Percentiles rank a stretch among this genome's conserved stretches.
These are phyloP conservation scores for Drosophila barbarae DNA, from an alignment of 2,888 invertebrate genomes.

Conservation along the genomic window DNA sequence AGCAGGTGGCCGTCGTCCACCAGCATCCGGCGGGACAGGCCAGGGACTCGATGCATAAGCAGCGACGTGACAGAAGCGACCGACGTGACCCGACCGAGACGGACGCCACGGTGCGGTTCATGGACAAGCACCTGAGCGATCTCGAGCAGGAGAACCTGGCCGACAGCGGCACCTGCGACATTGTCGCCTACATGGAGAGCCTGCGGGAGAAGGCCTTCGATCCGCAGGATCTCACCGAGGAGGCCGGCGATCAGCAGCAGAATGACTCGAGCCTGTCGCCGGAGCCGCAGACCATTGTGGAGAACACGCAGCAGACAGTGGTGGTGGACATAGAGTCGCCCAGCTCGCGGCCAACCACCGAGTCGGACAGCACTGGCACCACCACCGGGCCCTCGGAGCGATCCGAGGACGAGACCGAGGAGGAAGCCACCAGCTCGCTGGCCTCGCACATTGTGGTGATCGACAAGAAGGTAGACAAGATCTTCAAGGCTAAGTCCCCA, in stretches of 20 bases:
- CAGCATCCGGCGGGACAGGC: slow-evolving; percentile 52
- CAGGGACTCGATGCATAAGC: slow-evolving; percentile 43
- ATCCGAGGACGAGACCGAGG: slow-evolving; percentile 78
- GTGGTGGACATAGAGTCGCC: slow-evolving; percentile 77
- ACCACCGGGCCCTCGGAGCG: slow-evolving; percentile 78
- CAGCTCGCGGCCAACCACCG: slow-evolving; percentile 69
- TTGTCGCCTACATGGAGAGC: slow-evolving; percentile 80
- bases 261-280: slow-evolving; percentile 79
- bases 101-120: slow-evolving; percentile 71
- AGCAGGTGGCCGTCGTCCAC: slow-evolving; percentile 78
- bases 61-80: slow-evolving; percentile 48
- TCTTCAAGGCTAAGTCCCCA: slow-evolving; percentile 78
- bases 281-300: slow-evolving; percentile 79
- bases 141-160: slow-evolving; percentile 78
- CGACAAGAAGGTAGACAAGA: slow-evolving; percentile 79
- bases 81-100: slow-evolving; percentile 52
- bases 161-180: slow-evolving; percentile 78
- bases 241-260: slow-evolving; percentile 75
- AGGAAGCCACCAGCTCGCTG: slow-evolving; percentile 54
- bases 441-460: slow-evolving; percentile 74
- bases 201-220: slow-evolving; percentile 79
- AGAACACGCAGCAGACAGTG: slow-evolving; percentile 76
- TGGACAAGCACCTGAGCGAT: slow-evolving; percentile 80
- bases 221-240: slow-evolving; percentile 67
- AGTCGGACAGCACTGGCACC: slow-evolving; percentile 76